phyloP scores from a whole-genome alignment of 2,888 invertebrate genomes.

The Chrysolina americana region DNA sequence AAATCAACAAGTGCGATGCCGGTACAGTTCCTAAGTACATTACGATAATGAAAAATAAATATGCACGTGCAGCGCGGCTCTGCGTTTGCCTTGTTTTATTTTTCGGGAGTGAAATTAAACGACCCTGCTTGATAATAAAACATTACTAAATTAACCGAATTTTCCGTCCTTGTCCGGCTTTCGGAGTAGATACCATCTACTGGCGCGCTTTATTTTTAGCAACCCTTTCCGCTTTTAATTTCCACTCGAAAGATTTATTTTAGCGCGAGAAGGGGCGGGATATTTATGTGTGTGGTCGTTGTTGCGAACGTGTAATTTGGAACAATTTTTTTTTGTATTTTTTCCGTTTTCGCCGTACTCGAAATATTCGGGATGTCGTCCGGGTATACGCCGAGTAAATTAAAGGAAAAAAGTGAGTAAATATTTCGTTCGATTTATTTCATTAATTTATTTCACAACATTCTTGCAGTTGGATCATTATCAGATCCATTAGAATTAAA shows the following conservation, averaged over 20 bases:
- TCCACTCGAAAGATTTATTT: conserved; percentile 62
- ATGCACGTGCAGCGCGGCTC: not conserved
- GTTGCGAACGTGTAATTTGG: conserved; percentile 43
- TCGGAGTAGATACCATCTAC: conserved; percentile 54
- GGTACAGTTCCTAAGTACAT: not conserved
- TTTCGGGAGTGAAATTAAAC: conserved; percentile 23
- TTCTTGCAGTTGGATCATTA: not conserved
- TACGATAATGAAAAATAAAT: conserved; percentile 23
- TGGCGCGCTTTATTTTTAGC: conserved; percentile 58
- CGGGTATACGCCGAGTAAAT: not conserved
- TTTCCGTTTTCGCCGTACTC: not conserved
- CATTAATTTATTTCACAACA: too few relatives aligned
- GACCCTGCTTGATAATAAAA: conserved; percentile 53
- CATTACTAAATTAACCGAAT: conserved; percentile 56
- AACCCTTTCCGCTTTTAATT: conserved; percentile 64
- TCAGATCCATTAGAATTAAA: not conserved
- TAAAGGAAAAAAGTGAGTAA: too few relatives aligned
- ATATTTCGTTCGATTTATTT: too few relatives aligned
- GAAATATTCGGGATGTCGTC: not conserved
- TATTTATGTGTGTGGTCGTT: conserved; percentile 59
- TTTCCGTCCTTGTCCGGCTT: conserved; percentile 54
- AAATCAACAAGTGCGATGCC: conserved; percentile 4
- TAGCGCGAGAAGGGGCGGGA: conserved; percentile 58
- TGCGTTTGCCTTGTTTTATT: conserved; percentile 14
- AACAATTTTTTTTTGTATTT: conserved; percentile 36